These are phyloP conservation scores for Siniperca obscura DNA, from an alignment of 2,797 vertebrate genomes.

Conservation along the genomic window DNA sequence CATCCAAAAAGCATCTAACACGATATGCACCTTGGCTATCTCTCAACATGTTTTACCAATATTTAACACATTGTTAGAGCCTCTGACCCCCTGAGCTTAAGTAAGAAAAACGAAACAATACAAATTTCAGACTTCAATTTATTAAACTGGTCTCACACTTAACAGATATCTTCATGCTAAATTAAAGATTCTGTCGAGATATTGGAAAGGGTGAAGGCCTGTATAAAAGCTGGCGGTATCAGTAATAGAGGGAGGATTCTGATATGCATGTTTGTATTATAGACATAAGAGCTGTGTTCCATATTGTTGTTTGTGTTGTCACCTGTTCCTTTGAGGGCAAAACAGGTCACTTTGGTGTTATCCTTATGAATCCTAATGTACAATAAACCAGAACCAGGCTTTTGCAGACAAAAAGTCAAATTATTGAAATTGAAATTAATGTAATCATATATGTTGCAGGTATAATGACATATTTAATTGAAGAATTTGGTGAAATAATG, in stretches of 20 bases:
- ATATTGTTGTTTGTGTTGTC: slow-evolving; percentile 54
- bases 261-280: slow-evolving; percentile 61
- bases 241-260: slow-evolving; percentile 13
- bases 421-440: too few relatives aligned
- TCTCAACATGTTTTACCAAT: background rate
- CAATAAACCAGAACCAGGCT: slow-evolving; percentile 63
- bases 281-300: slow-evolving; percentile 71
- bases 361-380: slow-evolving; percentile 16
- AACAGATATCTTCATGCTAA: slow-evolving; percentile 7
- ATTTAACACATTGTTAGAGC: background rate
- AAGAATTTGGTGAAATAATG: background rate
- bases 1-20: slow-evolving; percentile 3
- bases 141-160: slow-evolving; percentile 10
- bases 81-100: background rate
- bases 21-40: background rate
- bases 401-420: background rate
- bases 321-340: slow-evolving; percentile 70
- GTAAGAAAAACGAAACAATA: slow-evolving; percentile 44
- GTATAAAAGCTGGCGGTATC: background rate
- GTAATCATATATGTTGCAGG: background rate
- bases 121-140: background rate
- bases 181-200: slow-evolving; percentile 33
- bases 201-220: background rate
- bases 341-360: slow-evolving; percentile 66
- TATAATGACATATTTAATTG: background rate